Conservation (phyloP, 2,113 vertebrate genomes). For the Crypturellus undulatus region DNA sequence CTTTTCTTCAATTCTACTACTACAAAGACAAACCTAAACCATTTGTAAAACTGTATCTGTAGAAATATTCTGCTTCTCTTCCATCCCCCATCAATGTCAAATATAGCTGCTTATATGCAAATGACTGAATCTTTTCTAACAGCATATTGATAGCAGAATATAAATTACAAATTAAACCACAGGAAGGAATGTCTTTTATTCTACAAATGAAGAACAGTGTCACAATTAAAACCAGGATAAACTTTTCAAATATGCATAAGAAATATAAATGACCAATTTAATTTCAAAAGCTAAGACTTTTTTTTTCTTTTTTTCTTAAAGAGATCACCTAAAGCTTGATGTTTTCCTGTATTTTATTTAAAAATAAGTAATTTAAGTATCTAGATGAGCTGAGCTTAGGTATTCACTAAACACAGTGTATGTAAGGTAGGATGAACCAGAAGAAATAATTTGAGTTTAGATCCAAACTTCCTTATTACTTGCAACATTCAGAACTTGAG, state of each 20-base stretch:
- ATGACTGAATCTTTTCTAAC: neutral
- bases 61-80: slow-evolving; percentile 1
- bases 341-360: neutral
- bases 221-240: neutral
- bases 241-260: neutral
- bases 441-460: neutral
- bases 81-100: neutral
- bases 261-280: neutral
- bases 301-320: neutral
- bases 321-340: neutral
- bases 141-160: neutral
- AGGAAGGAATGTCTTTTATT: neutral
- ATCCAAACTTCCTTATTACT: neutral
- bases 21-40: neutral
- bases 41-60: neutral
- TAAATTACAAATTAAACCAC: slow-evolving; percentile 15
- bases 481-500: neutral
- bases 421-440: fast-evolving
- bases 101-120: neutral
- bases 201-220: slow-evolving; percentile 32
- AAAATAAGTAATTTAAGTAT: neutral
- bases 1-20: neutral
- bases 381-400: neutral
- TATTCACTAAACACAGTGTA: neutral
- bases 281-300: neutral